A percentile compares a stretch with the other conserved stretches of the same genome.
Evolutionary conservation across 2,888 invertebrate genomes (phyloP).

Genomic region (Drosophila trichaetosa): DNA sequence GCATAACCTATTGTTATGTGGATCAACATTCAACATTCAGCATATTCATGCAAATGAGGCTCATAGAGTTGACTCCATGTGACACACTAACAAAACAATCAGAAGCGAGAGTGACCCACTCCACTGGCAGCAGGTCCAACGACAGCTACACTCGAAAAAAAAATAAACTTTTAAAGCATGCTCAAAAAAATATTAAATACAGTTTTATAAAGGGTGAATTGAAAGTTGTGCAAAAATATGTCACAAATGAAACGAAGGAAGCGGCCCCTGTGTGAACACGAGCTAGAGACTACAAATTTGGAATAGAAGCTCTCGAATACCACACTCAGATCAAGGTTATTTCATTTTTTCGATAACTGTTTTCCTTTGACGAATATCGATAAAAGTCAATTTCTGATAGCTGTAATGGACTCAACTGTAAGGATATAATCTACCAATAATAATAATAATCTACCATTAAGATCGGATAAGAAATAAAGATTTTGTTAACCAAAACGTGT

Average conservation of each 20-base stretch:
- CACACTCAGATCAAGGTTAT: too few relatives aligned
- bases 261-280: background rate
- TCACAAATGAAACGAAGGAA: background rate
- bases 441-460: background rate
- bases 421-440: background rate
- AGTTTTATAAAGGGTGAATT: background rate
- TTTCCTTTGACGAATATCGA: too few relatives aligned
- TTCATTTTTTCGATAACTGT: too few relatives aligned
- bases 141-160: background rate
- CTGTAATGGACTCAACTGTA: background rate
- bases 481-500: background rate
- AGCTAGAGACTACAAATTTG: too few relatives aligned
- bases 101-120: conserved; percentile 12
- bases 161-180: background rate
- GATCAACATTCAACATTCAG: background rate
- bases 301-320: too few relatives aligned
- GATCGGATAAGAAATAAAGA: background rate
- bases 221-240: background rate
- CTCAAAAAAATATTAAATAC: background rate
- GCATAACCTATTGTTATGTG: background rate
- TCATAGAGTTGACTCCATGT: background rate
- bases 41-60: background rate
- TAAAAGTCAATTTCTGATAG: background rate
- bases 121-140: background rate
- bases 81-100: conserved; percentile 1